Conservation (phyloP, 2,113 vertebrate genomes). For the Nematolebias whitei region DNA sequence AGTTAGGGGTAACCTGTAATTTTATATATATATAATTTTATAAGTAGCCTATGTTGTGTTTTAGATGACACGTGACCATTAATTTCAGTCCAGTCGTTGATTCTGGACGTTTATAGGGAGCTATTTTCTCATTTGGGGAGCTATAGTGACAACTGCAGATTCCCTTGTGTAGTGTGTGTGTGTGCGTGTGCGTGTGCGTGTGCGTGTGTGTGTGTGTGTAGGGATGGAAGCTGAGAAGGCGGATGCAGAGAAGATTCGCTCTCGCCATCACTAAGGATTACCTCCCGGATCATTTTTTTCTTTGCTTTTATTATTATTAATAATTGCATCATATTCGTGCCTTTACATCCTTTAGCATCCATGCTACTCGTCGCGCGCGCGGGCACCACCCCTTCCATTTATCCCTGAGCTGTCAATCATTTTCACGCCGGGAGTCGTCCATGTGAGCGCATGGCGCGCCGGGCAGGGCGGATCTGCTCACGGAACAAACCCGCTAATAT, state of each 20-base stretch:
- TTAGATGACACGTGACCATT: too few relatives aligned
- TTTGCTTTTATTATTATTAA: background rate
- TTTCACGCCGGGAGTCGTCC: slow-evolving; percentile 70
- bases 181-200: slow-evolving; percentile 49
- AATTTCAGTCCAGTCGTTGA: background rate
- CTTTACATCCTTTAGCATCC: too few relatives aligned
- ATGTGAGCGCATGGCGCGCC: slow-evolving; percentile 76
- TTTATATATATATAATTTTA: background rate
- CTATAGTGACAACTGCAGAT: slow-evolving; percentile 63
- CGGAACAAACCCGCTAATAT: slow-evolving; percentile 64
- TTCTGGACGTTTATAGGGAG: slow-evolving; percentile 36
- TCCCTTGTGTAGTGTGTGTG: slow-evolving; percentile 34
- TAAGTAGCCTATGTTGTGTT: background rate
- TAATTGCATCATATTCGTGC: background rate
- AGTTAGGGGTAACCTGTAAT: background rate
- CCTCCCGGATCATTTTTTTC: slow-evolving; percentile 21
- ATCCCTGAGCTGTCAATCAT: slow-evolving; percentile 73
- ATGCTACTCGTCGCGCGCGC: slow-evolving; percentile 37
- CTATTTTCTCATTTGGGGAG: slow-evolving; percentile 53
- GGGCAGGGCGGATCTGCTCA: slow-evolving; percentile 75
- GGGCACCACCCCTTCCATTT: slow-evolving; percentile 61
- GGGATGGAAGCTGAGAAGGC: slow-evolving; percentile 74
- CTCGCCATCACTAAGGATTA: slow-evolving; percentile 45
- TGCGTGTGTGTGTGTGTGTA: slow-evolving; percentile 18
- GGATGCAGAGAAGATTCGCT: slow-evolving; percentile 72